phyloP scores from a whole-genome alignment of 1,140 invertebrate species.

The Vanessa tameamea region DNA sequence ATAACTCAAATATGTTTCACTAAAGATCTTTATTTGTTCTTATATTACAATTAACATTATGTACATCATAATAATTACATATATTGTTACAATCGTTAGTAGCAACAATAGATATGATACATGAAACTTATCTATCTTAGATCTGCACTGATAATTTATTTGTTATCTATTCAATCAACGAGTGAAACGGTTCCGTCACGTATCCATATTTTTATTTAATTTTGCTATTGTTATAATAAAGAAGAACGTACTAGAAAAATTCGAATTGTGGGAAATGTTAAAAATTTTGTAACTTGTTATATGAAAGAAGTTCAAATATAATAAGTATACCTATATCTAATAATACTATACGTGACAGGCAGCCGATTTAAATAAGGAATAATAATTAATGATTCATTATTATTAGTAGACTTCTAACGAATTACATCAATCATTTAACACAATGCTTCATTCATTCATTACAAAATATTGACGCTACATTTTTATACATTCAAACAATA shows the following conservation, averaged over 20 bases:
- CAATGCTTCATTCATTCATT: background rate
- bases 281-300: background rate
- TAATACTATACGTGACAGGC: constrained; percentile 33
- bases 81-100: constrained; percentile 54
- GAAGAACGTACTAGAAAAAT: background rate
- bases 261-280: background rate
- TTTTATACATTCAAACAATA: background rate
- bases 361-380: constrained; percentile 20
- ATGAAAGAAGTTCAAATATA: background rate
- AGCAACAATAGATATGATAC: constrained; percentile 46
- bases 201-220: constrained; percentile 9
- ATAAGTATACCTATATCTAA: constrained; percentile 18
- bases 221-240: background rate
- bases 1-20: constrained; percentile 53
- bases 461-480: background rate
- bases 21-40: constrained; percentile 76
- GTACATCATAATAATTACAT: constrained; percentile 64
- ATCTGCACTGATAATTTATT: constrained; percentile 38
- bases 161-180: constrained; percentile 29
- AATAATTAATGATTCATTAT: constrained; percentile 17
- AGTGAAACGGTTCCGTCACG: constrained; percentile 32
- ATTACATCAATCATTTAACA: background rate
- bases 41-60: constrained; percentile 78
- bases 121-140: constrained; percentile 35
- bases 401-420: constrained; percentile 11